Conservation (phyloP, 1,140 invertebrate species). For the Trichonephila clavata region DNA sequence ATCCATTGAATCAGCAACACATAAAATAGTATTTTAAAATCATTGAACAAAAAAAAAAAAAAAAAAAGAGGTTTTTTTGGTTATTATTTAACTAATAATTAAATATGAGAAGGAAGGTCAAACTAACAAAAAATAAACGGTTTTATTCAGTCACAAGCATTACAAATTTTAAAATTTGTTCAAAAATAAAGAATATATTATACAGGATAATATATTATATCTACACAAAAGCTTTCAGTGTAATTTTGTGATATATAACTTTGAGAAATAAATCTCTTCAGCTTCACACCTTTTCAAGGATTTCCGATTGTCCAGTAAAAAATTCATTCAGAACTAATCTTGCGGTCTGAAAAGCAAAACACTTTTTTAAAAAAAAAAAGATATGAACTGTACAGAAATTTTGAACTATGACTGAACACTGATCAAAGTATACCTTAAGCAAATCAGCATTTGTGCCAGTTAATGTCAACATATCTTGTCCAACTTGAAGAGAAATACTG, state of each 20-base stretch:
- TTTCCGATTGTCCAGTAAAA: conserved; percentile 85
- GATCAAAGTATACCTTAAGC: conserved; percentile 66
- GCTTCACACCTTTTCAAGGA: conserved; percentile 55
- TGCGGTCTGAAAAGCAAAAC: conserved; percentile 85
- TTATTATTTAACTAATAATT: neutral
- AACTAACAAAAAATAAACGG: neutral
- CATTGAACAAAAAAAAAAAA: no score
- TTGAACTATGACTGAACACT: conserved; percentile 53
- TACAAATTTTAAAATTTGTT: neutral
- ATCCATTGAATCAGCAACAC: no score
- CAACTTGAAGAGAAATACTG: conserved; percentile 91
- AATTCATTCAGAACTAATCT: conserved; percentile 92
- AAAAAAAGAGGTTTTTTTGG: no score
- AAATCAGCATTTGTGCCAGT: conserved; percentile 65
- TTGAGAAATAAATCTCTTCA: conserved; percentile 14
- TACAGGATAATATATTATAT: neutral
- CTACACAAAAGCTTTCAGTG: neutral
- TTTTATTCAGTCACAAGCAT: conserved; percentile 12
- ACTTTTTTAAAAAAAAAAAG: conserved; percentile 31
- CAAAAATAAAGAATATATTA: neutral
- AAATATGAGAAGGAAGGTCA: neutral
- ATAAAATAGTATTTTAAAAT: no score
- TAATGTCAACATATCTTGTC: conserved; percentile 86
- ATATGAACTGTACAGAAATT: neutral
- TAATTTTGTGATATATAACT: conserved; percentile 42